Conservation (phyloP, 1,140 invertebrate genomes). For the Subanguina moxae region DNA sequence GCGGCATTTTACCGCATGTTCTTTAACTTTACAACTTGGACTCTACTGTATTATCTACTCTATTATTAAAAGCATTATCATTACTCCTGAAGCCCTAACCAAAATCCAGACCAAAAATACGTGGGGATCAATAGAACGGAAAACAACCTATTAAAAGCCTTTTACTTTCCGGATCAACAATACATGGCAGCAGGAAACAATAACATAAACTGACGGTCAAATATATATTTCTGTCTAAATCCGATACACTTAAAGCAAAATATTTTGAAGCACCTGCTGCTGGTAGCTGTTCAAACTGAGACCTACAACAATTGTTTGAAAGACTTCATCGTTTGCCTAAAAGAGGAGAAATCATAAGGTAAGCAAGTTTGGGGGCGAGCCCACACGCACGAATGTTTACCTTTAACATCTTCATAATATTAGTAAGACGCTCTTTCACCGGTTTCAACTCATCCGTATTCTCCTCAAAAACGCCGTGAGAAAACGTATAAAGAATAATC, state of each 20-base stretch:
- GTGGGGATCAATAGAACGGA: no score
- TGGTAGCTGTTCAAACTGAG: conserved; percentile 31
- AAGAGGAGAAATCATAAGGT: conserved; percentile 18
- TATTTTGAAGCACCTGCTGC: conserved; percentile 27
- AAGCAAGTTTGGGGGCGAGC: neutral
- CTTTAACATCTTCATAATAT: conserved; percentile 32
- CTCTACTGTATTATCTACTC: no score
- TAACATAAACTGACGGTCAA: no score
- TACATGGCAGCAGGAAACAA: no score
- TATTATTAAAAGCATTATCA: no score
- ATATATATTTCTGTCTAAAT: no score
- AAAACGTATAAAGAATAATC: conserved; percentile 82
- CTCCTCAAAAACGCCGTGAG: conserved; percentile 72
- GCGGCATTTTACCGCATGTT: no score
- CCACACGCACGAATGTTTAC: conserved; percentile 5
- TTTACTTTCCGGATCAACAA: no score
- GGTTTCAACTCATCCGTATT: conserved; percentile 24
- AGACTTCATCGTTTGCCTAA: conserved; percentile 35
- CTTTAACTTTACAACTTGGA: no score
- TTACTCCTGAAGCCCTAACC: no score
- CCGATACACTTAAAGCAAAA: neutral
- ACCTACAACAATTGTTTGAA: conserved; percentile 24
- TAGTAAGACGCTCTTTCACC: conserved; percentile 30
- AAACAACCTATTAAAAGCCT: no score
- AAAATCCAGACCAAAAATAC: no score